Percentiles rank a stretch among this genome's conserved stretches.
Evolutionary conservation across 2,113 vertebrate species (phyloP).

Genomic region (Xiphias gladius): DNA sequence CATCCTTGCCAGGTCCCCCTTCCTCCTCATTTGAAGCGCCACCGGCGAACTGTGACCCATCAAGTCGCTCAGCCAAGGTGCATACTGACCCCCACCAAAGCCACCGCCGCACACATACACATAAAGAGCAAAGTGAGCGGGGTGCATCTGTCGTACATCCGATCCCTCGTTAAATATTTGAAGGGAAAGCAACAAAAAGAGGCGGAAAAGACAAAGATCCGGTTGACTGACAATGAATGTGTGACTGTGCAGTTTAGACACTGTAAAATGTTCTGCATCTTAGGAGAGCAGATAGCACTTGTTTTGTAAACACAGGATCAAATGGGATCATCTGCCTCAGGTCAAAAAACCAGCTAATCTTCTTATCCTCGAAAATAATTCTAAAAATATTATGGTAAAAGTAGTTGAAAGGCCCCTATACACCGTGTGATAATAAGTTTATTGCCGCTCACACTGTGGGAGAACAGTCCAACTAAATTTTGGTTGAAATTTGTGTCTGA

Average conservation of each 20-base stretch:
- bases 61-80: constrained; percentile 28
- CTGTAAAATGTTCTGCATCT: neutral
- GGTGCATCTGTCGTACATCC: constrained; percentile 40
- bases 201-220: neutral
- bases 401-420: neutral
- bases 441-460: too few relatives aligned
- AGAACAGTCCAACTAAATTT: too few relatives aligned
- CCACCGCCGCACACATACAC: constrained; percentile 17
- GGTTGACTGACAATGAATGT: neutral
- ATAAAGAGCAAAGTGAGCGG: constrained; percentile 10
- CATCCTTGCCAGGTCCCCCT: constrained; percentile 31
- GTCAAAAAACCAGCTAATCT: constrained; percentile 5
- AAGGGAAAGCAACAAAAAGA: neutral
- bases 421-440: too few relatives aligned
- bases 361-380: neutral
- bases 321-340: constrained; percentile 16
- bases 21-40: constrained; percentile 64
- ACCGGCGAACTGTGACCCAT: constrained; percentile 62
- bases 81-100: constrained; percentile 19
- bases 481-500: too few relatives aligned
- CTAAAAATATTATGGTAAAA: neutral
- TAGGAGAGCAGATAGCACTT: constrained; percentile 4
- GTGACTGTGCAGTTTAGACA: neutral
- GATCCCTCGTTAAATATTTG: constrained; percentile 41
- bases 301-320: constrained; percentile 54